A percentile compares a stretch with the other conserved stretches of the same genome.
phyloP scores from a whole-genome alignment of 2,888 invertebrate species.

The Bedellia somnulentella region DNA sequence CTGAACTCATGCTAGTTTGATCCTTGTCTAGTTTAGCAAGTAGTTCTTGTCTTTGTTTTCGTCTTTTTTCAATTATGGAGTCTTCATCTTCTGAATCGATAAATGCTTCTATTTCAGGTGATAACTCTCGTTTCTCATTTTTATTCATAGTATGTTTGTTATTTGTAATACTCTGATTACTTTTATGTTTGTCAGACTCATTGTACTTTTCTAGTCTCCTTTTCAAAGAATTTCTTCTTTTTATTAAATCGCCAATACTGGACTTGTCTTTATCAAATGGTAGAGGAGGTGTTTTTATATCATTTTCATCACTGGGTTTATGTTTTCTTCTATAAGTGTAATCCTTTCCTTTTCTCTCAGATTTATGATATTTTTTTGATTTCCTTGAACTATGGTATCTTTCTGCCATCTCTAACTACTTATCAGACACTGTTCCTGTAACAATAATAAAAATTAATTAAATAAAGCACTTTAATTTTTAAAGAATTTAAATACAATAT shows the following conservation, averaged over 20 bases:
- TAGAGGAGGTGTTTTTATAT: slow-evolving; percentile 40
- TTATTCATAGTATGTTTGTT: slow-evolving; percentile 11
- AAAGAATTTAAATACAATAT: no score
- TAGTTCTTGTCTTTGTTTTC: slow-evolving; percentile 85
- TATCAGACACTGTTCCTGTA: no score
- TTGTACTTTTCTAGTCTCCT: slow-evolving; percentile 31
- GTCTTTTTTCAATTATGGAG: slow-evolving; percentile 83
- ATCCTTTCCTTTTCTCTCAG: no score
- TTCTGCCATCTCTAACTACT: no score
- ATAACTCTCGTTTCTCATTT: slow-evolving; percentile 15
- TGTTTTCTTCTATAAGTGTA: no score
- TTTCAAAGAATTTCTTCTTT: slow-evolving; percentile 31
- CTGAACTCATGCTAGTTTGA: neutral
- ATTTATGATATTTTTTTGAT: no score
- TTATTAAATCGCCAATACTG: slow-evolving; percentile 35
- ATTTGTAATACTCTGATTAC: slow-evolving; percentile 4
- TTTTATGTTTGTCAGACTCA: slow-evolving; percentile 8
- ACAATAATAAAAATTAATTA: no score
- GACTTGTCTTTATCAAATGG: slow-evolving; percentile 20
- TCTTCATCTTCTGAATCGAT: slow-evolving; percentile 85
- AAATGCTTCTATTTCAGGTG: slow-evolving; percentile 54
- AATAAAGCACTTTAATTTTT: no score
- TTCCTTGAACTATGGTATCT: no score
- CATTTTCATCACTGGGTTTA: slow-evolving; percentile 16
- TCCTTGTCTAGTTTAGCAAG: slow-evolving; percentile 52